These are phyloP conservation scores for Propithecus deckenii DNA, from an alignment of 2,797 vertebrate species.

Conservation along the genomic window DNA sequence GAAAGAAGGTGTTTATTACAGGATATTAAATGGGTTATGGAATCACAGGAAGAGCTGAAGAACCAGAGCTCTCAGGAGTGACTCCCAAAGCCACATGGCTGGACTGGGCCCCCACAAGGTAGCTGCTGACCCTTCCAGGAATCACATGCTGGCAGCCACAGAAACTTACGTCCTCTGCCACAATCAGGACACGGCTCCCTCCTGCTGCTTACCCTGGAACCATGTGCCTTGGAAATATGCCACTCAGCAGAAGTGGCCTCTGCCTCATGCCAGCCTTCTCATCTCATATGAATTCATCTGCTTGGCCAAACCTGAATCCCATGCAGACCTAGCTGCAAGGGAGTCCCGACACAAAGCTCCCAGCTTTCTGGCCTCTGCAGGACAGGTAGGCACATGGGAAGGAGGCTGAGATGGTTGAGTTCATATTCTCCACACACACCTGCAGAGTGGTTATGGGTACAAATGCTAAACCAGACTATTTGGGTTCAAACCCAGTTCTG, in stretches of 20 bases:
- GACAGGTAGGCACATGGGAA: background rate
- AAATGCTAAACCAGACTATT: background rate
- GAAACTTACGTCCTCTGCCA: background rate
- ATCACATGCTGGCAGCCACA: background rate
- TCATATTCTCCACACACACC: background rate
- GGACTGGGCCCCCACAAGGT: background rate
- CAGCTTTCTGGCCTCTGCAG: background rate
- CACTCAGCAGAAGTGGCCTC: background rate
- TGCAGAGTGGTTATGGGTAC: background rate
- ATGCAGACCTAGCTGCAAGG: slow-evolving; percentile 38
- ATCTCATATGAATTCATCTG: background rate
- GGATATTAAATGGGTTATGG: background rate
- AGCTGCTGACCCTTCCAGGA: background rate
- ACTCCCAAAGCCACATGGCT: background rate
- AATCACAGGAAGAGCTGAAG: background rate
- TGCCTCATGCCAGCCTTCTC: background rate
- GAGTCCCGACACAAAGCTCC: background rate
- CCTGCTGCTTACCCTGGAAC: background rate
- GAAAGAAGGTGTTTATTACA: background rate
- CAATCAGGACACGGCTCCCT: background rate
- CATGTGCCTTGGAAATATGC: background rate
- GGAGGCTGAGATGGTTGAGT: background rate
- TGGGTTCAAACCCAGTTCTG: background rate
- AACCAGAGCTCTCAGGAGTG: background rate
- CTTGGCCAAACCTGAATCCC: background rate